Base-by-base conservation (phyloP, 2,888 invertebrate species). In the Bombylius major region DNA sequence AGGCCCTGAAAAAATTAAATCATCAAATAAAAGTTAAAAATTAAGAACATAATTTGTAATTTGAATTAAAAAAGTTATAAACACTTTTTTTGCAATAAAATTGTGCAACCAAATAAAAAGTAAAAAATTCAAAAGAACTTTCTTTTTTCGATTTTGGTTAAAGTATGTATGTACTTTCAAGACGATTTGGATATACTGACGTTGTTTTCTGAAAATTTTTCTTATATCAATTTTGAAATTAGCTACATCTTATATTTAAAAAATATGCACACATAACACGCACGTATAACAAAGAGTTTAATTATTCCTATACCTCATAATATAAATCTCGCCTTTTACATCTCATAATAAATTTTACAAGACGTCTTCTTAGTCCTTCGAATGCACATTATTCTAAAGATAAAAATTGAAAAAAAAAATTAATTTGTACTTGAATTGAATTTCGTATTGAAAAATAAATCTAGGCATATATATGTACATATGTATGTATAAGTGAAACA, bases 1-100 rank as follows among this genome's bases (percentile, higher is more conserved):
- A 73, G 71, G 62, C 73, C 73, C 73, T 74, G 65, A 36, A 36
- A 36, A 36, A 36, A 42, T 11, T 42, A 42, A 42, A 42, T 11
- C 5, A 42, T 11, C 5, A 11, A 42, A 42, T 8, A 42, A 11
- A 42, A 42, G 11, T 11, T 11, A 42, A 11, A 7, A 11, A 42
- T 11, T 11, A 42, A 11, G 12, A 11, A 11, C 12, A 42, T 11
- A 11, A n/a, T n/a, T n/a, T n/a, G 8, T 36, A 1, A 7, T 7
- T 8, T 36, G 1, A 36, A 7, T 36, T 36, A 36, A 36, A 36
- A 36, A 36, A 36, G 8, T 36, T 36, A 7, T 36, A 36, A 36
- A 4, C 8, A 11, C 2, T 42, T 42, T 42, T 11, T 42, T 42
- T 42, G 39, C 11, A 42, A 42, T 42, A 42, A 11, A 7, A 11